Base-by-base conservation (phyloP, 1,140 invertebrate species). In the Drosophila prosaltans region DNA sequence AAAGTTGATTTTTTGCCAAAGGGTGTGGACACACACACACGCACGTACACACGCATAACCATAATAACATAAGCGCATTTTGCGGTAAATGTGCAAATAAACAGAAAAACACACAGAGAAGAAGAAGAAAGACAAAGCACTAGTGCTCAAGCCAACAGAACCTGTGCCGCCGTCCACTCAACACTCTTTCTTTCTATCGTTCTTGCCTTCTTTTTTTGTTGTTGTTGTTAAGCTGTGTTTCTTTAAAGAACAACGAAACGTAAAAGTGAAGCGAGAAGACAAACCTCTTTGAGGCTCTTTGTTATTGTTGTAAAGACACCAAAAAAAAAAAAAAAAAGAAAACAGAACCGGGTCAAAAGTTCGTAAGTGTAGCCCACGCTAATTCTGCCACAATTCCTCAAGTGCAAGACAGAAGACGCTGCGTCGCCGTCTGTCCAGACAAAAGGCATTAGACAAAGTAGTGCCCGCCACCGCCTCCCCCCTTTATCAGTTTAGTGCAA, bases 351-450 rank as follows among this genome's bases (percentile, higher is more conserved):
- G 84, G 84, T 89, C 84, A 89, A 89, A 89, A 89, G 84, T 89
- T 89, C 84, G 84, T 48, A 48, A 48, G 45, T 48, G 54, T 54
- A 61, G 40, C 67, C 39, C 60, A 63, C 71, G 71, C 80, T 84
- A 88, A 88, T 88, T 88, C 81, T 76, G 69, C 80, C 74, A 67
- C 83, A 84, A 66, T 57, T 70, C 54, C 82, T 86, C 82, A 85
- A 85, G 82, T 81, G 81, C 78, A 78, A 51, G 45, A 51, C 45
- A 60, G 57, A 77, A 78, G 75, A 78, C 74, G 51, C 54, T 48
- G 65, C 72, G 73, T 74, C 73, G 72, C 72, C 36, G 41, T 24
- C 11, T 69, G 73, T 48, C 16, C 54, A 66, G 65, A 62, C 59
- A 76, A 63, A 45, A 62, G 71, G 45, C 43, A 62, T 67, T 54